These are phyloP conservation scores for Carapus acus DNA, from an alignment of 2,797 vertebrate species.

Conservation along the genomic window DNA sequence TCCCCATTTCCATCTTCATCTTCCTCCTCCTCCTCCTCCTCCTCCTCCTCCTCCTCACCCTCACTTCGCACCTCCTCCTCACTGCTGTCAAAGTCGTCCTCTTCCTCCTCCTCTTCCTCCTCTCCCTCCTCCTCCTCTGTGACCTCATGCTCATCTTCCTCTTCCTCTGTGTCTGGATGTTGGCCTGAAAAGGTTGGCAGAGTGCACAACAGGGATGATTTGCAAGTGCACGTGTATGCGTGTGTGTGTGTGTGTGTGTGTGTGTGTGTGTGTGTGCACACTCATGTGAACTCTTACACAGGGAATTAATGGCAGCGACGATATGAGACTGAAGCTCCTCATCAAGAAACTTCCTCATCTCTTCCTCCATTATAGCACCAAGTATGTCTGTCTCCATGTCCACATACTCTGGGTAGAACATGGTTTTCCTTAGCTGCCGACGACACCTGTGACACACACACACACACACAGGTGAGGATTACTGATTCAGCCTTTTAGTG, in stretches of 20 bases:
- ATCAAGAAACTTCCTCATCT: slow-evolving; percentile 61
- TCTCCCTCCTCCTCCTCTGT: slow-evolving; percentile 44
- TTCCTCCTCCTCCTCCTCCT: slow-evolving; percentile 13
- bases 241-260: too few relatives aligned
- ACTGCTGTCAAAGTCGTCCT: slow-evolving; percentile 55
- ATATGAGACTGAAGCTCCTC: slow-evolving; percentile 51
- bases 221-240: background rate
- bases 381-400: slow-evolving; percentile 61
- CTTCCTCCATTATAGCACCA: slow-evolving; percentile 57
- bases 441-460: slow-evolving; percentile 53
- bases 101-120: slow-evolving; percentile 41
- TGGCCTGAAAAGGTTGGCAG: slow-evolving; percentile 39
- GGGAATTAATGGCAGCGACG: slow-evolving; percentile 33
- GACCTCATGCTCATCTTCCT: slow-evolving; percentile 46
- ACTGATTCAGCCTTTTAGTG: background rate
- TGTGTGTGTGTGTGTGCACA: too few relatives aligned
- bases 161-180: slow-evolving; percentile 42
- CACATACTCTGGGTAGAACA: slow-evolving; percentile 64
- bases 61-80: slow-evolving; percentile 65
- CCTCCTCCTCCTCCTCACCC: slow-evolving; percentile 59
- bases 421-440: slow-evolving; percentile 54
- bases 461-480: background rate
- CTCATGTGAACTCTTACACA: too few relatives aligned
- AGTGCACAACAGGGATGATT: background rate
- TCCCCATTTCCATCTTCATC: slow-evolving; percentile 22